Base-by-base conservation (phyloP, 2,113 vertebrate species). In the Oncorhynchus gorbuscha region DNA sequence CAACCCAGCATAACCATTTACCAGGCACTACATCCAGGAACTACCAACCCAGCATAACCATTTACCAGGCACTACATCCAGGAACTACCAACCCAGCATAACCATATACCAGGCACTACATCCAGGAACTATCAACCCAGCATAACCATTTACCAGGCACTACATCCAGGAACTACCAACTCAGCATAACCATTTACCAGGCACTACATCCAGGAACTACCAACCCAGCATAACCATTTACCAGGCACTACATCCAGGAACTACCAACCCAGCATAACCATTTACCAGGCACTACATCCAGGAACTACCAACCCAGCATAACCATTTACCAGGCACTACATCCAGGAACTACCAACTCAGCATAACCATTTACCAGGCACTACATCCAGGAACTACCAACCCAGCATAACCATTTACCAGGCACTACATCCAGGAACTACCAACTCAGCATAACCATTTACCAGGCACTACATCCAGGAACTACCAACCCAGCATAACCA, bases 131-230 rank as follows among this genome's bases (percentile, higher is more conserved):
- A 76, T 0, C 30, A 30, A 30, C 30, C 30, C 30, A 35, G 32
- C 32, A 6, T 35, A 35, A 35, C 32, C 32, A 35, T 6, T 35
- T 35, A 35, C 32, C 32, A 35, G 32, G 48, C 9, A 49, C 0
- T 3, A 30, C 77, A 75, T 84, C 79, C 66, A 2, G 72, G 69
- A 58, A 80, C 14, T 61, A 76, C 18, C 73, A 81, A 30, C 30
- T 4, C 30, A 35, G 32, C 32, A 6, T 35, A 35, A 35, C 32
- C 32, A 35, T 6, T 35, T 35, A 35, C 32, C 32, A 35, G 32
- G 12, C 9, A 49, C 0, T 0, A 30, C 77, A 75, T 84, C 79
- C 66, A 2, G 72, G 69, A 58, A 80, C 14, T 61, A 76, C 0
- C 3, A 4, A 30, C 30, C 30, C 30, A 35, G 32, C 32, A 6